phyloP scores from a whole-genome alignment of 2,113 vertebrate species.

The Myrmophylax atrothorax region DNA sequence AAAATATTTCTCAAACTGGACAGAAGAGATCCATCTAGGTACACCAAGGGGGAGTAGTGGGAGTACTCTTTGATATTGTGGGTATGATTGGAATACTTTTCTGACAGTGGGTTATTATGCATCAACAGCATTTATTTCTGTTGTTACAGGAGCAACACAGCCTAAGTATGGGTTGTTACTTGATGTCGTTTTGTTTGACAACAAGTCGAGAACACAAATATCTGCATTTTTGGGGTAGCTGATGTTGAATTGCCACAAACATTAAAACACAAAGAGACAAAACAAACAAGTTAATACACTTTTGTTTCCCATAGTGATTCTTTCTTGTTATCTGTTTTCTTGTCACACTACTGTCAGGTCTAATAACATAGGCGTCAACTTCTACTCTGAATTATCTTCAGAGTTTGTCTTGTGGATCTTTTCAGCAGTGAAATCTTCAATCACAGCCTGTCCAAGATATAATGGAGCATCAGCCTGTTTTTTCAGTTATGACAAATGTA shows the following conservation, averaged over 20 bases:
- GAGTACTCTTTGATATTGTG: rapidly evolving
- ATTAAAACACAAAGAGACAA: not conserved
- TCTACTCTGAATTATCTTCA: conserved; percentile 7
- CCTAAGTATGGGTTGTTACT: not conserved
- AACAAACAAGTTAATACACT: conserved; percentile 8
- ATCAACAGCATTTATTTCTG: not conserved
- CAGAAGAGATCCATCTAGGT: not conserved
- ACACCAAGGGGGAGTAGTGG: not conserved
- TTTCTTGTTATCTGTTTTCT: conserved; percentile 12
- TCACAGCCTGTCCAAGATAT: conserved; percentile 37
- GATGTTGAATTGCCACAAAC: not conserved
- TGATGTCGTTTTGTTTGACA: not conserved
- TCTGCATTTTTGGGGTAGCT: not conserved
- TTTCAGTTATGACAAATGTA: conserved; percentile 13
- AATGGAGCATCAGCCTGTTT: conserved; percentile 12
- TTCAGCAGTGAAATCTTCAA: conserved; percentile 21
- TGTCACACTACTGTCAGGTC: conserved; percentile 31
- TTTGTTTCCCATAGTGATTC: not conserved
- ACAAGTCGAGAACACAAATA: conserved; percentile 1
- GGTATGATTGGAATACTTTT: not conserved
- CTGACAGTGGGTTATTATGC: not conserved
- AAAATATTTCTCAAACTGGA: not conserved
- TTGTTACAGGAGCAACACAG: not conserved
- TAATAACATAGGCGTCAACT: conserved; percentile 39
- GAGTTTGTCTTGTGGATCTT: conserved; percentile 2